Evolutionary conservation across 2,113 vertebrate species (phyloP), one percentile per base, ranked within the genome.

Genomic region (Clarias gariepinus): DNA sequence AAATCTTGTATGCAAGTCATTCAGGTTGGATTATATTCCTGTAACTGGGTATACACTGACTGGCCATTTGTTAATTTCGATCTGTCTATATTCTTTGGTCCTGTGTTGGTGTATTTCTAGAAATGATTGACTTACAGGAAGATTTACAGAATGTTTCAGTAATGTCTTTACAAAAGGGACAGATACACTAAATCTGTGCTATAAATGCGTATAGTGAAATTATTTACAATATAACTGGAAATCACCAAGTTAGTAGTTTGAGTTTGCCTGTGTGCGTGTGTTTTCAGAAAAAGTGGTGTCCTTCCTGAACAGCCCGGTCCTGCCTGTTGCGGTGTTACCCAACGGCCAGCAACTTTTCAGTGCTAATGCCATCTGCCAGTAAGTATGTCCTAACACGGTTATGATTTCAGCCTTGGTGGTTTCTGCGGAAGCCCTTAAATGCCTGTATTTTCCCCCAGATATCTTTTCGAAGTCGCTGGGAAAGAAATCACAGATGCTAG

Each of bases 321-420:
- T 94, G 28, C 97, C 97, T 19, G 96, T 91, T 28, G 92, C 97
- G 85, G 91, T 91, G 57, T 89, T 97, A 71, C 94, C 96, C 61
- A 94, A 74, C 69, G 95, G 95, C 63, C 89, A 89, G 53, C 92
- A 96, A 61, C 96, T 98, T 66, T 98, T 98, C 90, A 96, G 95
- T 76, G 83, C 96, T 23, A 97, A 96, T 92, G 93, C 95, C 82
- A 98, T 98, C 91, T 98, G 97, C 90, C 92, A 94, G 97, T 98
- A 78, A 95, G 96, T 95, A 73, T 23, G 4, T 19, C 86, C 25
- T 63, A 21, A 66, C 4, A 16, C 9, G 36, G 19, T 3, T 7
- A 18, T 66, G 9, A 68, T 66, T 33, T 33, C n/a, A 18, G 19
- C 36, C 28, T 33, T 23, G 33, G 41, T 0, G 21, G 30, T 64